Conservation (phyloP, 2,888 invertebrate genomes). For the Diarsia dahlii region DNA sequence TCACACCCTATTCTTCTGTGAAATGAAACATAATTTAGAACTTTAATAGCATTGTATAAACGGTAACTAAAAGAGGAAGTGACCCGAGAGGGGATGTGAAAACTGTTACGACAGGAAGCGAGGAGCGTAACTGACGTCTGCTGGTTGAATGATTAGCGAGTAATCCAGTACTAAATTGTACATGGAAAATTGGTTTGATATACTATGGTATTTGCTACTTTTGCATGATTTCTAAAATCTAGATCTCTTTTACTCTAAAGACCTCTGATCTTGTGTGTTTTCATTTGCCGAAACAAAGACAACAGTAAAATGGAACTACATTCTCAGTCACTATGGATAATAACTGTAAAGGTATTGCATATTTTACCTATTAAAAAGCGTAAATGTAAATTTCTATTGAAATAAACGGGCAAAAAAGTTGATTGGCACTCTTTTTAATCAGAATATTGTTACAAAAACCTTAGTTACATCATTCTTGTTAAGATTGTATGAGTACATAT, state of each 20-base stretch:
- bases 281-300: too few species aligned
- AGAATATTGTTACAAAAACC: too few species aligned
- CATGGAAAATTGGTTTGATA: not conserved
- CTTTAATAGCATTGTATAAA: not conserved
- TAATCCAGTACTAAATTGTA: constrained; percentile 25
- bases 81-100: constrained; percentile 67
- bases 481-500: too few species aligned
- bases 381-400: too few species aligned
- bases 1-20: not conserved
- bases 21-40: not conserved
- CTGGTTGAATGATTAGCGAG: constrained; percentile 54
- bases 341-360: too few species aligned
- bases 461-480: too few species aligned
- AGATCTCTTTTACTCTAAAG: not conserved
- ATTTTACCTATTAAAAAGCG: too few species aligned
- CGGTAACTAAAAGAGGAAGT: constrained; percentile 60
- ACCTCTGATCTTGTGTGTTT: not conserved
- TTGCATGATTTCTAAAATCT: not conserved
- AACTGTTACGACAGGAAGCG: constrained; percentile 70
- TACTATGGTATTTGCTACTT: not conserved
- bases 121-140: constrained; percentile 64
- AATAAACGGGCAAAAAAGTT: too few species aligned
- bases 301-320: too few species aligned
- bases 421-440: too few species aligned
- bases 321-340: too few species aligned